phyloP scores from a whole-genome alignment of 2,113 vertebrate genomes.

The Piaya cayana region DNA sequence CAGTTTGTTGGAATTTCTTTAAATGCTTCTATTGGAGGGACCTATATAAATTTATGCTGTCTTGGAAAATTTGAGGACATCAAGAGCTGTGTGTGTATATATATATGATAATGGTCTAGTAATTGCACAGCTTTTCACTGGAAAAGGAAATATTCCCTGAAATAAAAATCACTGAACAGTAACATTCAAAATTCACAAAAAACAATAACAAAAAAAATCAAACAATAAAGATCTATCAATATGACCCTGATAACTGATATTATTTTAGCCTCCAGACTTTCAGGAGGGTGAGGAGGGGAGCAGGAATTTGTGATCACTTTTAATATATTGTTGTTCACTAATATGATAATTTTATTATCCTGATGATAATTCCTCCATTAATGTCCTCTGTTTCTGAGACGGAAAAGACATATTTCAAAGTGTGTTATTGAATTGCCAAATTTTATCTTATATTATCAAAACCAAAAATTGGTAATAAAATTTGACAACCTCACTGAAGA shows the following conservation, averaged over 20 bases:
- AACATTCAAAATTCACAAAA: background rate
- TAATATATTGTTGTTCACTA: background rate
- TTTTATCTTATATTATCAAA: constrained; percentile 31
- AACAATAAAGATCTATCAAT: background rate
- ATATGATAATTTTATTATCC: background rate
- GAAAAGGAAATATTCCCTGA: background rate
- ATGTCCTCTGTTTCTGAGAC: background rate
- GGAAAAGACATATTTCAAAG: background rate
- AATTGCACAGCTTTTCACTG: background rate
- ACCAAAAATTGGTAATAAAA: constrained; percentile 40
- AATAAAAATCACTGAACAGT: background rate
- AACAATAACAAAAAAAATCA: background rate
- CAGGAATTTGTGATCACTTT: background rate
- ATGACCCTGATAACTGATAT: background rate
- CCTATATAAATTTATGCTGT: background rate
- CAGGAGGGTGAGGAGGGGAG: rapidly evolving
- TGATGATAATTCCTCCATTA: background rate
- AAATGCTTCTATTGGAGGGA: background rate
- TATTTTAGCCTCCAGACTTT: background rate
- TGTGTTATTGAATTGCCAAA: background rate
- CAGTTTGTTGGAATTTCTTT: background rate
- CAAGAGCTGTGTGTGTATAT: background rate
- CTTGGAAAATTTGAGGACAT: background rate
- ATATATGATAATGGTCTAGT: background rate
- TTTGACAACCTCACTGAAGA: constrained; percentile 47